Evolutionary conservation across 1,140 invertebrate species (phyloP).

Genomic region (Drosophila serrata): DNA sequence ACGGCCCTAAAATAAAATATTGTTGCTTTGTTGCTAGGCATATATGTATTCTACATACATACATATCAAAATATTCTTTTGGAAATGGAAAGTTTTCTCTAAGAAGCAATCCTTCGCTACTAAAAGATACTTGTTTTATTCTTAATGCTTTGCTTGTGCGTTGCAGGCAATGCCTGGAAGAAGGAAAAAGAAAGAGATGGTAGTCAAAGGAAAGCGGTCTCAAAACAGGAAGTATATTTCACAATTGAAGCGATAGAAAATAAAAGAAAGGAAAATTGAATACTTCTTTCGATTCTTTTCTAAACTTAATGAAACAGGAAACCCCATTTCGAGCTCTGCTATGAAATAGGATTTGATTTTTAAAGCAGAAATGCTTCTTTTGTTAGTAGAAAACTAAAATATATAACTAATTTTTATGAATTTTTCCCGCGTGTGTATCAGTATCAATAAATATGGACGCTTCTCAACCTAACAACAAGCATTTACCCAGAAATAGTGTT

Average conservation of each 20-base stretch:
- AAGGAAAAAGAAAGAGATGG: no score
- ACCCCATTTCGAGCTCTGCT: not conserved
- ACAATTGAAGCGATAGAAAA: no score
- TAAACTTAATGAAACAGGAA: not conserved
- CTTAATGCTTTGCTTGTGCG: not conserved
- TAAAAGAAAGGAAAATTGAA: not conserved
- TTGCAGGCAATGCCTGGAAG: not conserved
- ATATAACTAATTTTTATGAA: not conserved
- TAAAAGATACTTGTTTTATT: no score
- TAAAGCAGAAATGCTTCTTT: not conserved
- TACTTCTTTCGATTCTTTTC: not conserved
- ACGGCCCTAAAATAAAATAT: not conserved
- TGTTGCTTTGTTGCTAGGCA: slow-evolving; percentile 1
- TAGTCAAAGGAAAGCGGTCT: not conserved
- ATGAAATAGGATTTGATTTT: not conserved
- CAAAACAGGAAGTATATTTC: no score
- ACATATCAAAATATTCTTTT: not conserved
- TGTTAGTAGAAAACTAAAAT: not conserved
- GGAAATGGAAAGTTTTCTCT: no score
- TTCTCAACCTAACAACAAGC: not conserved
- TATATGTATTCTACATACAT: not conserved
- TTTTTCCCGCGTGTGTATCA: not conserved
- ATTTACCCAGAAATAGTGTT: not conserved
- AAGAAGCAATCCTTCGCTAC: no score
- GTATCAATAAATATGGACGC: slow-evolving; percentile 1